Conservation (phyloP, 1,140 invertebrate genomes). For the Cephus cinctus region DNA sequence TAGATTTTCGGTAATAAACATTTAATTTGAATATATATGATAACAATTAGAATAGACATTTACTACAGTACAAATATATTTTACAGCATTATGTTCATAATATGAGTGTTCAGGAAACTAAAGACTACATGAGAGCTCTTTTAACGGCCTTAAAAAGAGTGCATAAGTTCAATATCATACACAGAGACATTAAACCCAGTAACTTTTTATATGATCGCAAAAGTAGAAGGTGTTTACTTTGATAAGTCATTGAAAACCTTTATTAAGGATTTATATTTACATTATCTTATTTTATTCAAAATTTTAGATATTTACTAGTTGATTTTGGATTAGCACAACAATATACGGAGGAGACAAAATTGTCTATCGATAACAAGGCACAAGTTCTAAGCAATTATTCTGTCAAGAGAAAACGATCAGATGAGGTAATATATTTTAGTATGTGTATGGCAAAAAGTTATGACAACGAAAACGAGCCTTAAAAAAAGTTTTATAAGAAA, state of each 20-base stretch:
- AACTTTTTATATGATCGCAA: constrained; percentile 87
- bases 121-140: constrained; percentile 80
- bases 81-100: constrained; percentile 74
- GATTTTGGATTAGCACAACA: constrained; percentile 88
- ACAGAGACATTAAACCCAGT: constrained; percentile 90
- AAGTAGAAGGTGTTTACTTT: constrained; percentile 65
- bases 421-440: constrained; percentile 34
- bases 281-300: constrained; percentile 10
- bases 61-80: constrained; percentile 18
- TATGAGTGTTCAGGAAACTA: constrained; percentile 71
- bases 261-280: not conserved
- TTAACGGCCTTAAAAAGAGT: constrained; percentile 76
- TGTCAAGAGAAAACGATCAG: constrained; percentile 39
- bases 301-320: constrained; percentile 69
- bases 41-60: not conserved
- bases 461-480: no score
- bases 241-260: constrained; percentile 10
- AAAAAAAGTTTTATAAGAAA: no score
- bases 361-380: constrained; percentile 12
- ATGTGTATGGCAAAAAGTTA: no score
- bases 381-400: constrained; percentile 10
- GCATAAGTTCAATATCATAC: constrained; percentile 84
- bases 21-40: constrained; percentile 6
- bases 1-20: constrained; percentile 69
- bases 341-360: constrained; percentile 30